These are phyloP conservation scores for Herminia tarsipennalis DNA, from an alignment of 2,888 invertebrate species.

Conservation along the genomic window DNA sequence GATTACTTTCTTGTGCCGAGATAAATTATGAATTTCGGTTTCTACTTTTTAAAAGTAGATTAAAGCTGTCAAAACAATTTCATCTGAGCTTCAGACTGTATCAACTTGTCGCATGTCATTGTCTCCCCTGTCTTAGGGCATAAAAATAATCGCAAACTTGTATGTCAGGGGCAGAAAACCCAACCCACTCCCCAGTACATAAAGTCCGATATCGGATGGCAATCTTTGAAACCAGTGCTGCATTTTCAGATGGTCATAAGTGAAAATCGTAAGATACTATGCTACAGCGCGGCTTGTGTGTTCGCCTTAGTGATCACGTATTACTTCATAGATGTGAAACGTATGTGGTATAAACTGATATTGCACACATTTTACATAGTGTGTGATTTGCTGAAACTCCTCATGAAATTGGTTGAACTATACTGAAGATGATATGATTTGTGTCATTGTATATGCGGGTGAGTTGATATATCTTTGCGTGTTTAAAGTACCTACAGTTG, in stretches of 20 bases:
- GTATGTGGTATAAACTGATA: conserved; percentile 74
- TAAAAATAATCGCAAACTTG: background rate
- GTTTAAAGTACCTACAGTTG: background rate
- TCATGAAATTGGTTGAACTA: conserved; percentile 77
- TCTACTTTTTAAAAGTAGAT: no score
- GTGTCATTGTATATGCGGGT: conserved; percentile 39
- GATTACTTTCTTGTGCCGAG: no score
- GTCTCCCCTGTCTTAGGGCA: background rate
- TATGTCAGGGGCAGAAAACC: conserved; percentile 14
- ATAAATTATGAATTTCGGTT: no score
- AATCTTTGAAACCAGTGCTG: conserved; percentile 14
- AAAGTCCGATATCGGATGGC: conserved; percentile 25
- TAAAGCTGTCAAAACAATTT: no score
- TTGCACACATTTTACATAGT: conserved; percentile 72
- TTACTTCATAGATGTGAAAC: conserved; percentile 68
- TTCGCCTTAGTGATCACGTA: conserved; percentile 58
- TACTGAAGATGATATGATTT: conserved; percentile 60
- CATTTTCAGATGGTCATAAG: conserved; percentile 76
- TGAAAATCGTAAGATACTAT: conserved; percentile 65
- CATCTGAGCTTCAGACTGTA: no score
- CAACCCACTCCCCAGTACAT: background rate
- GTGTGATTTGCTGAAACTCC: conserved; percentile 73
- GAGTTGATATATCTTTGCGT: conserved; percentile 32
- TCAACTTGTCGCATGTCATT: background rate
- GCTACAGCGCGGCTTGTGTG: conserved; percentile 58